Evolutionary conservation across 2,797 vertebrate genomes (phyloP).

Genomic region (Sphaeramia orbicularis): DNA sequence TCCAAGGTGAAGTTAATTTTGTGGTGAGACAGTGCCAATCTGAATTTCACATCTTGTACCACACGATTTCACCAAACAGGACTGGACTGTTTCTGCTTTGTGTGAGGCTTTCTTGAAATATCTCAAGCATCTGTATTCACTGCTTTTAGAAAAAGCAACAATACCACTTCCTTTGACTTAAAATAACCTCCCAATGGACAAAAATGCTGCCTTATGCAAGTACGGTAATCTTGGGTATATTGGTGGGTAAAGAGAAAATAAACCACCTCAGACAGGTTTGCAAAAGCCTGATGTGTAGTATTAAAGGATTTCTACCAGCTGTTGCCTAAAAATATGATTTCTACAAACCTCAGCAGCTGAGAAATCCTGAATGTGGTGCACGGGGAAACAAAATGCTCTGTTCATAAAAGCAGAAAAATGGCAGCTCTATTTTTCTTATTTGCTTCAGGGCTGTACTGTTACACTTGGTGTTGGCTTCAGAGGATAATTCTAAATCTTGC

Average conservation of each 20-base stretch:
- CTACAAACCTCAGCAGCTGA: constrained; percentile 18
- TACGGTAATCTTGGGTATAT: constrained; percentile 41
- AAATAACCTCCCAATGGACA: constrained; percentile 33
- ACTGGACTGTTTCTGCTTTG: constrained; percentile 24
- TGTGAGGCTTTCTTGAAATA: constrained; percentile 38
- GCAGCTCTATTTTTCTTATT: constrained; percentile 29
- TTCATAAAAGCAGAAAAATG: constrained; percentile 38
- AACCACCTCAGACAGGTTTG: constrained; percentile 46
- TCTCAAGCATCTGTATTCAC: constrained; percentile 40
- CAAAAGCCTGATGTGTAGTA: constrained; percentile 39
- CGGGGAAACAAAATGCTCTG: constrained; percentile 14
- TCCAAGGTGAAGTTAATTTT: constrained; percentile 34
- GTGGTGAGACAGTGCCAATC: constrained; percentile 27
- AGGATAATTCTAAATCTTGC: constrained; percentile 1
- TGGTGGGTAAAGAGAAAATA: constrained; percentile 51
- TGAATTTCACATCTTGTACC: constrained; percentile 25
- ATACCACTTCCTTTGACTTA: constrained; percentile 24
- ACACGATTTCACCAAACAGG: constrained; percentile 14
- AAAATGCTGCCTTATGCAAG: constrained; percentile 42
- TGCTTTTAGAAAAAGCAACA: constrained; percentile 24
- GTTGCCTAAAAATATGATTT: constrained; percentile 31
- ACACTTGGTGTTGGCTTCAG: constrained; percentile 6
- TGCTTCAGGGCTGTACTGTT: constrained; percentile 20
- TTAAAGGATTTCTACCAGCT: constrained; percentile 57
- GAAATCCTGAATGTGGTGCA: constrained; percentile 5